A percentile compares a stretch with the other conserved stretches of the same genome.
Conservation (phyloP, 23 tunicate species). For the Halocynthia roretzi region DNA sequence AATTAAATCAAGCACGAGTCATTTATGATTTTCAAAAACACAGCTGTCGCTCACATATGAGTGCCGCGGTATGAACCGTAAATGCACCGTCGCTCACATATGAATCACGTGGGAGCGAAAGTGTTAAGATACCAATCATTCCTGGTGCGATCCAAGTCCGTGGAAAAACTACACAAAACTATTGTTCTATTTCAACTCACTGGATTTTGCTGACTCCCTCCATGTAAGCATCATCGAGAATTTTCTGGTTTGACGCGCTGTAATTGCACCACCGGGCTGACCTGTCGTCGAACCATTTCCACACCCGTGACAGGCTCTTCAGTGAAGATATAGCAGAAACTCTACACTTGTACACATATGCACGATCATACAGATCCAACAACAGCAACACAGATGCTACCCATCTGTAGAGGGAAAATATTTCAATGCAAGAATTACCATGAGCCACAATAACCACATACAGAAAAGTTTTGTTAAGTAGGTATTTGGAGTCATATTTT, state of each 20-base stretch:
- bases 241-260: constrained; percentile 72
- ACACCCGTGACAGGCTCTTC: constrained; percentile 35
- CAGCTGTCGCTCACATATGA: no score
- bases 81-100: no score
- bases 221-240: constrained; percentile 75
- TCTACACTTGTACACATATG: constrained; percentile 49
- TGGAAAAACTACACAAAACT: neutral
- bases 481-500: no score
- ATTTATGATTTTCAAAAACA: no score
- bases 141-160: neutral
- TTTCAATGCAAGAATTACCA: neutral
- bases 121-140: no score
- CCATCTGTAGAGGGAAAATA: constrained; percentile 47
- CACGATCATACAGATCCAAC: constrained; percentile 74
- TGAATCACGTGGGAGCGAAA: no score
- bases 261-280: constrained; percentile 85
- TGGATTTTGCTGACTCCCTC: constrained; percentile 36
- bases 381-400: constrained; percentile 63
- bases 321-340: constrained; percentile 19
- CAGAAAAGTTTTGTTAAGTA: neutral
- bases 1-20: no score
- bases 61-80: no score
- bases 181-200: neutral
- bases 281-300: constrained; percentile 99
- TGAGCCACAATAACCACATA: neutral